A percentile compares a stretch with the other conserved stretches of the same genome.
These are phyloP conservation scores for Poeciliopsis prolifica DNA, from an alignment of 2,113 vertebrate species.

Conservation along the genomic window DNA sequence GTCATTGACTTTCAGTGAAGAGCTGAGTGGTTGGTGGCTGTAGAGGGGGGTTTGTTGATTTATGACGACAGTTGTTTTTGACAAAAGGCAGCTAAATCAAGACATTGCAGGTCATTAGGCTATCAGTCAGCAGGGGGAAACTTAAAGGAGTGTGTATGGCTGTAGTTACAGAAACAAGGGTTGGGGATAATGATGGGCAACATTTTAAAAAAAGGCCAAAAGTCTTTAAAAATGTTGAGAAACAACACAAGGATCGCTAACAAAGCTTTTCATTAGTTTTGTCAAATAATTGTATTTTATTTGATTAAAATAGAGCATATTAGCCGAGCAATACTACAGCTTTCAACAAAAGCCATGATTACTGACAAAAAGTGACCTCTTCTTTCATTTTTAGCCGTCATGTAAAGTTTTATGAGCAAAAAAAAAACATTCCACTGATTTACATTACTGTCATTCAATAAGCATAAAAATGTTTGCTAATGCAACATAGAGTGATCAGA, in stretches of 20 bases:
- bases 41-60: slow-evolving; percentile 75
- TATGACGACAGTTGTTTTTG: slow-evolving; percentile 86
- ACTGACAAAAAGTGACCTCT: background rate
- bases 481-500: background rate
- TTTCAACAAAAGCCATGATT: background rate
- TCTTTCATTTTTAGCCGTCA: background rate
- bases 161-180: background rate
- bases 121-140: slow-evolving; percentile 42
- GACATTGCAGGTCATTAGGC: slow-evolving; percentile 62
- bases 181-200: background rate
- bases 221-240: background rate
- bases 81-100: slow-evolving; percentile 87
- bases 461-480: background rate
- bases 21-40: background rate
- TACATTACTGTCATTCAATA: background rate
- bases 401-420: background rate
- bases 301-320: slow-evolving; percentile 1
- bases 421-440: background rate
- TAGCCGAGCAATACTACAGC: background rate
- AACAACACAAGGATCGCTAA: background rate
- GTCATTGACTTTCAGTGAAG: background rate
- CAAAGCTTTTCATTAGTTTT: background rate
- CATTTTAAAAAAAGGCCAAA: background rate
- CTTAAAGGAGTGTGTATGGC: slow-evolving; percentile 13
- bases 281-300: background rate